Base-by-base conservation (phyloP, 2,113 vertebrate genomes). In the Leptobrachium leishanense region DNA sequence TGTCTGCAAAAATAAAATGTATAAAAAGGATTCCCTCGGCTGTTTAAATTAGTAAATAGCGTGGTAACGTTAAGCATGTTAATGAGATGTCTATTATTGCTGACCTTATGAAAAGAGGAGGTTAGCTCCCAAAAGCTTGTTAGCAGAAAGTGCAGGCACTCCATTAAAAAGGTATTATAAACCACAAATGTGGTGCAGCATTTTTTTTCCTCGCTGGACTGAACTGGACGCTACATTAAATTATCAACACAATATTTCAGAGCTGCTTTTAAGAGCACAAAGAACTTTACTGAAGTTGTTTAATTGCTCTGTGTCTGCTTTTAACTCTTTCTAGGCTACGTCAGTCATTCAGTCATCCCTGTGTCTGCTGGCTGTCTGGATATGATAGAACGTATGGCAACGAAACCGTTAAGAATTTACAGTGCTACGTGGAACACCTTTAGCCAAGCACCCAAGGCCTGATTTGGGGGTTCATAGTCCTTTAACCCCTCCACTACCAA, bases 71-170 rank as follows among this genome's bases (percentile, higher is more conserved):
- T 74, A 80, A 80, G 77, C 57, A 46, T 62, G 67, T 74, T 74
- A 81, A 81, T 81, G 72, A 74, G 78, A 79, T 73, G 65, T 70
- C 64, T 74, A 74, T 81, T 81, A 81, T 81, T 68, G 57, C 59
- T 81, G 78, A 74, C 78, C 78, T 68, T 64, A 68, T 74, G 65
- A 74, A 81, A 68, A 59, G 71, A 74, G 43, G 69, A 79, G 78
- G 78, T 81, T 81, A 74, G 64, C 71, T 81, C 71, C 64, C 65
- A 39, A 81, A 81, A 57, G 63, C 78, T 81, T 73, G 77, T 80
- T 81, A 74, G 72, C 3, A 81, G 46, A 68, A 74, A 74, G 65
- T 74, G 72, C 72, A 74, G 46, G 5, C 69, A 79, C 68, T 79
- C 77, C 69, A 79, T 79, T 79, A 79, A 79, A 79, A 79, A 44